Evolutionary conservation across 2,113 vertebrate species (phyloP).

Genomic region (Esox niger): DNA sequence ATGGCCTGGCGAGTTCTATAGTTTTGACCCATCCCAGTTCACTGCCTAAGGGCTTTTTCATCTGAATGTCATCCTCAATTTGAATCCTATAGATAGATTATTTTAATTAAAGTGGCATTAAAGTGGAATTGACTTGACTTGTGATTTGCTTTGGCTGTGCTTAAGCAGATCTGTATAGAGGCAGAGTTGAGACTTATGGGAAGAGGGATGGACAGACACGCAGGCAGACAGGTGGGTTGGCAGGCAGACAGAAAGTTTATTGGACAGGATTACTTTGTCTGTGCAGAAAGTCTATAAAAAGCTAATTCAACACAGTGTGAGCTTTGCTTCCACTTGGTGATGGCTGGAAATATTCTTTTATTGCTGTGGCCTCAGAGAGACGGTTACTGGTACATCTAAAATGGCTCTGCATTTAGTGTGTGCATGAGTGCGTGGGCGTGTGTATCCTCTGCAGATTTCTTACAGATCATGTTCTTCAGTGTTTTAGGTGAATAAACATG

Average conservation of each 20-base stretch:
- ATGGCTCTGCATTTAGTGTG: not conserved
- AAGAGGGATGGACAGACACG: not conserved
- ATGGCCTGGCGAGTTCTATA: no score
- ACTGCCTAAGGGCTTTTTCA: no score
- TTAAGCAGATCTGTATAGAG: not conserved
- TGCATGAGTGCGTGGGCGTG: not conserved
- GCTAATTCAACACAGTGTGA: not conserved
- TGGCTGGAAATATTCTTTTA: not conserved
- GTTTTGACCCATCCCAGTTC: no score
- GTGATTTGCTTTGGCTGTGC: not conserved
- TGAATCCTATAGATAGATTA: no score
- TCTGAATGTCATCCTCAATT: no score
- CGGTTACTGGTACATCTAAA: no score
- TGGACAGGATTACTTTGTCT: not conserved
- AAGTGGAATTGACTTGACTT: not conserved
- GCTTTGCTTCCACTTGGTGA: not conserved
- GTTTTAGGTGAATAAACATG: not conserved
- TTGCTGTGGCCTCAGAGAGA: not conserved
- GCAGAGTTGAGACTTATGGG: no score
- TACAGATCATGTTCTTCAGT: constrained; percentile 2
- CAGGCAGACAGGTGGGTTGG: no score
- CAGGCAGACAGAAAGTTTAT: not conserved
- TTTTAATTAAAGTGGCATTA: not conserved
- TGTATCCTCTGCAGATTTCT: constrained; percentile 40
- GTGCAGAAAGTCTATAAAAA: not conserved